Base-by-base conservation (phyloP, 2,888 invertebrate genomes). In the Heliconius cydno region DNA sequence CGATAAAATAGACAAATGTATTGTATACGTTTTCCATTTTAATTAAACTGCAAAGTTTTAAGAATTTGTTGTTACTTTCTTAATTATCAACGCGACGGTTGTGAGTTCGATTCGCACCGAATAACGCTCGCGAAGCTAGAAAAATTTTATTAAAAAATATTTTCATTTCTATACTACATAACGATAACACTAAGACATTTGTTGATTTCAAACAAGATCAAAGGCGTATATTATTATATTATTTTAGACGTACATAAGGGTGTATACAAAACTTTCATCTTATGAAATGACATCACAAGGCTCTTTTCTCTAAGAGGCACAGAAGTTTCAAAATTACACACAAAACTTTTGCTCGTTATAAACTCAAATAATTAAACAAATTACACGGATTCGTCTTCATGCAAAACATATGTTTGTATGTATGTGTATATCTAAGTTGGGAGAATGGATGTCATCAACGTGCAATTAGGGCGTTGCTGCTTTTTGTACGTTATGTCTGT, bases 241-340 rank as follows among this genome's bases (percentile, higher is more conserved):
- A n/a, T n/a, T 60, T 12, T n/a, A 60, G 10, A n/a, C 3, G n/a
- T 60, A n/a, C 60, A 10, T 60, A 60, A n/a, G n/a, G n/a, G 9
- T 25, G 12, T 25, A n/a, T 63, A 34, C 57, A 13, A 13, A 73
- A 73, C 72, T 34, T 73, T 10, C n/a, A 60, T 73, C 13, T n/a
- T 73, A 73, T 52, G 57, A n/a, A 60, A 73, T 73, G n/a, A 60
- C 60, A 60, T 73, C 60, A 57, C n/a, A 60, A 25, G 25, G 57
- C 73, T 60, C 73, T 60, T 38, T 73, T 73, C 73, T 60, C 73
- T 57, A 10, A 10, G n/a, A 38, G 6, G 60, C 25, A 60, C 22
- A 30, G 25, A 71, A 72, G n/a, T 73, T 73, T 73, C 57, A n/a
- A 60, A 60, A 73, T 38, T 30, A 34, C 10, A 73, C 30, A 34